phyloP scores from a whole-genome alignment of 2,797 vertebrate species.

The Phrynocephalus forsythii region DNA sequence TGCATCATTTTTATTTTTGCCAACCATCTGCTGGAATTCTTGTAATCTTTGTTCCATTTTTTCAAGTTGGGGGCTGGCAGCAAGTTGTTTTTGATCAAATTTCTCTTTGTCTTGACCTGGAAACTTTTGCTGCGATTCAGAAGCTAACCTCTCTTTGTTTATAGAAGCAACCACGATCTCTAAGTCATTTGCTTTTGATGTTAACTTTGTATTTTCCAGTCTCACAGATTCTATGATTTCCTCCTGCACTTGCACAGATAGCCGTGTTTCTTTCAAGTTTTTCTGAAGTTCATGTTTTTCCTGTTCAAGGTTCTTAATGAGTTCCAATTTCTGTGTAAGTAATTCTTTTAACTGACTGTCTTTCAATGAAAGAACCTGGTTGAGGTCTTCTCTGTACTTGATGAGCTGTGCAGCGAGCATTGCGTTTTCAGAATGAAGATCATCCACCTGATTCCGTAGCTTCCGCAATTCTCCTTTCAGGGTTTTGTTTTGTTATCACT shows the following conservation, averaged over 20 bases:
- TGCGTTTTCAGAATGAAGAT: slow-evolving; percentile 92
- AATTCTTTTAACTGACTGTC: slow-evolving; percentile 89
- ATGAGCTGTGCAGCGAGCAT: slow-evolving; percentile 90
- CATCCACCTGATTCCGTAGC: slow-evolving; percentile 86
- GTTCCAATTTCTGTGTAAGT: slow-evolving; percentile 87
- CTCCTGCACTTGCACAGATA: slow-evolving; percentile 72
- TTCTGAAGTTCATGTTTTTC: slow-evolving; percentile 81
- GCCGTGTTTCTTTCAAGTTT: slow-evolving; percentile 73
- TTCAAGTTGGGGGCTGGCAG: slow-evolving; percentile 48
- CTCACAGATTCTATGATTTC: slow-evolving; percentile 68
- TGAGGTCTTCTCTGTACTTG: slow-evolving; percentile 89
- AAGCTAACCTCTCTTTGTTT: slow-evolving; percentile 73
- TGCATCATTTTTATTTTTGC: slow-evolving; percentile 66
- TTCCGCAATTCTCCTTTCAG: slow-evolving; percentile 85
- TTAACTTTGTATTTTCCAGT: slow-evolving; percentile 79
- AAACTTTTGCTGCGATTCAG: slow-evolving; percentile 61
- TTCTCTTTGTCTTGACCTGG: not conserved
- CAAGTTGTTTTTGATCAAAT: slow-evolving; percentile 41
- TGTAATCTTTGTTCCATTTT: slow-evolving; percentile 70
- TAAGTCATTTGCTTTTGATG: slow-evolving; percentile 68
- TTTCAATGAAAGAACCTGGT: slow-evolving; percentile 89
- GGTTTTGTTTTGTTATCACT: slow-evolving; percentile 74
- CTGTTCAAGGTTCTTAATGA: slow-evolving; percentile 85
- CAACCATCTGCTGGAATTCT: slow-evolving; percentile 67
- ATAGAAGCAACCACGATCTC: slow-evolving; percentile 70